Conservation (phyloP, 2,888 invertebrate species). For the Drosophila austrosaltans region DNA sequence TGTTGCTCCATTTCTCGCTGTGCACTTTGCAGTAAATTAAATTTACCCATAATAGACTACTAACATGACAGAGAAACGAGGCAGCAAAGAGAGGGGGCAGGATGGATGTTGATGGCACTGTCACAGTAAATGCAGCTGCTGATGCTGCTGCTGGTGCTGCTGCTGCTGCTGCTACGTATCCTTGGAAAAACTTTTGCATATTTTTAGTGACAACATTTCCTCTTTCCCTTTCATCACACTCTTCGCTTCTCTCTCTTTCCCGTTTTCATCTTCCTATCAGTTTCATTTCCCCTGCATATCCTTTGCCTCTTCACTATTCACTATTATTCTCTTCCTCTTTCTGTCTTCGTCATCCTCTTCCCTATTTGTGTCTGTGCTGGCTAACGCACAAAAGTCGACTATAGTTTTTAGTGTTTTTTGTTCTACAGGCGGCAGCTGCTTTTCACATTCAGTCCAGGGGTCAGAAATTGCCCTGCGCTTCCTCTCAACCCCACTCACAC, state of each 20-base stretch:
- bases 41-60: constrained; percentile 70
- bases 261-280: constrained; percentile 10
- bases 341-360: constrained; percentile 5
- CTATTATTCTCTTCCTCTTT: neutral
- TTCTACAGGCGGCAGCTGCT: constrained; percentile 24
- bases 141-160: constrained; percentile 23
- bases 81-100: neutral
- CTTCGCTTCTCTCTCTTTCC: neutral
- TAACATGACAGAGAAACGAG: constrained; percentile 42
- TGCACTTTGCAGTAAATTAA: constrained; percentile 63
- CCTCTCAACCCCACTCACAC: constrained; percentile 6
- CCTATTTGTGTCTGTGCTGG: constrained; percentile 47
- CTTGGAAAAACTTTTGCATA: constrained; percentile 62
- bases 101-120: constrained; percentile 2
- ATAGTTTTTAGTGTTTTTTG: constrained; percentile 35
- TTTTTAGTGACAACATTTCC: constrained; percentile 47
- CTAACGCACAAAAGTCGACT: constrained; percentile 54
- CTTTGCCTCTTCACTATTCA: neutral
- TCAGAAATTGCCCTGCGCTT: constrained; percentile 34
- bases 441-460: constrained; percentile 43
- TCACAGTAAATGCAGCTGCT: constrained; percentile 9
- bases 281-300: constrained; percentile 2
- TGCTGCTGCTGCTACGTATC: constrained; percentile 31
- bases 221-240: constrained; percentile 9
- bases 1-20: constrained; percentile 39